Evolutionary conservation across 2,888 invertebrate genomes (phyloP), one percentile per base, ranked within the genome.

Genomic region (Gandaritis pyraliata): DNA sequence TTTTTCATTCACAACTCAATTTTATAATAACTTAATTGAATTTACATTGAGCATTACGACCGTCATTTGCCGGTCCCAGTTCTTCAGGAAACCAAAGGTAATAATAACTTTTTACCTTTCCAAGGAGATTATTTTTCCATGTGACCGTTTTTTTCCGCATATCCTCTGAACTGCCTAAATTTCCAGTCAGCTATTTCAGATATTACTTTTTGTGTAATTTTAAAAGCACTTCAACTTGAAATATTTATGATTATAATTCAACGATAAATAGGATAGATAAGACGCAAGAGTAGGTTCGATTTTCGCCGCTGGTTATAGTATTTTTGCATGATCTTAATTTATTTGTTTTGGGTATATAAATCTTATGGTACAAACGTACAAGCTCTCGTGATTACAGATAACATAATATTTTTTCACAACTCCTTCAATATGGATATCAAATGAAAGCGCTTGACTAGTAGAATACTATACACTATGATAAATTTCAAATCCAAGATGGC

Each of bases 61-160:
- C 46, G 29, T 13, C n/a, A 30, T 47, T 10, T 47, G 6, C 7
- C n/a, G 47, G n/a, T 47, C 0, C 8, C 47, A n/a, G 29, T 33
- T 15, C n/a, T 7, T 23, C n/a, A 18, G 18, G 16, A 50, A 51
- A 39, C 7, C 1, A 41, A 13, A 13, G 6, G 15, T 47, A 74
- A 72, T 72, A 71, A 74, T 70, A 65, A 43, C 43, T 70, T 76
- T 72, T 73, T 69, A 67, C 71, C 71, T 72, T 72, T 73, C 68
- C 66, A 63, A 63, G 61, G 54, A 67, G 71, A 69, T 70, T 69
- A 65, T 67, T 66, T 66, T 70, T 70, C 65, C 64, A 60, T 67
- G 60, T 53, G 58, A 68, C 64, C 60, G 63, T 65, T 66, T 70
- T n/a, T 66, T 64, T 62, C 39, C 47, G 54, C 45, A 48, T 58